Percentiles rank a stretch among this genome's conserved stretches.
These are phyloP conservation scores for Aethes cnicana DNA, from an alignment of 2,888 invertebrate species.

Conservation along the genomic window DNA sequence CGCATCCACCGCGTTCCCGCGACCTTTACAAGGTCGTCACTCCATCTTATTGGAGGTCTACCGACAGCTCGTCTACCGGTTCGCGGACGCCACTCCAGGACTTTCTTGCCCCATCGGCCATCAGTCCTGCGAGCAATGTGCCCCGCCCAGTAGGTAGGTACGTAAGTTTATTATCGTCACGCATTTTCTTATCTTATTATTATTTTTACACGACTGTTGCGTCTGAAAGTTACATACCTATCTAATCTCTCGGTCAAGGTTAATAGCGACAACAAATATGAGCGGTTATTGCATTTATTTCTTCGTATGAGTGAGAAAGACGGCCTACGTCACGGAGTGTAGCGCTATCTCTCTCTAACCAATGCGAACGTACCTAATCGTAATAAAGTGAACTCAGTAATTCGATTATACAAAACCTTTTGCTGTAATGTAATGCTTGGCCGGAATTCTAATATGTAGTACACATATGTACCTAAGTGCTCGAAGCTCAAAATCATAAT, in stretches of 20 bases:
- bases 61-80: no score
- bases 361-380: neutral
- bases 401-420: conserved; percentile 10
- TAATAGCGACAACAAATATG: neutral
- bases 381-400: conserved; percentile 6
- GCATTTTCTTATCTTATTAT: no score
- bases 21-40: no score
- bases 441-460: conserved; percentile 1
- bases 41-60: no score
- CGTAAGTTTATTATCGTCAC: no score
- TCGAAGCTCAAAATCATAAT: neutral
- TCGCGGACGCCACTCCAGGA: no score
- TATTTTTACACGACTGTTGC: no score
- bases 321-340: neutral
- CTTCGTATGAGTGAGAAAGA: conserved; percentile 1
- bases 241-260: neutral
- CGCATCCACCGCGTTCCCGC: no score
- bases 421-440: conserved; percentile 6
- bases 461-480: neutral
- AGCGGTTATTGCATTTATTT: conserved; percentile 3
- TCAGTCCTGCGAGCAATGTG: no score
- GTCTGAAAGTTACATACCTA: neutral
- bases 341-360: neutral
- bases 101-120: no score
- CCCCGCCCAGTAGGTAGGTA: no score